Evolutionary conservation across 2,888 invertebrate genomes (phyloP), one percentile per base, ranked within the genome.

Genomic region (Mechanitis messenoides): DNA sequence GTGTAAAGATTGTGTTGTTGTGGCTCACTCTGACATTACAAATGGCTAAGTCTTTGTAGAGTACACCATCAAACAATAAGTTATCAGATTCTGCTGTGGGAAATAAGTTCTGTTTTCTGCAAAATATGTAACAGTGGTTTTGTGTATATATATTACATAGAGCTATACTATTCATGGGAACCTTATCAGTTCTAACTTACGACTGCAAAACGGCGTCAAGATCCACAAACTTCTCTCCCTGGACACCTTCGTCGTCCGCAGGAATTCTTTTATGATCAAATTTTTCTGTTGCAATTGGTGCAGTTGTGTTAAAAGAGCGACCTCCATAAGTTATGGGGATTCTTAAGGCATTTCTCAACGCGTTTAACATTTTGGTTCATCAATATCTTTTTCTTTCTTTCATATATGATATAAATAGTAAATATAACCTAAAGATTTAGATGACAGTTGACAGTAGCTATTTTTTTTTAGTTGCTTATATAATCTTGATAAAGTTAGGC

Each of bases 1-100:
- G 78, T 9, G 91, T 91, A 62, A 98, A 91, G 61, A 97, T 94
- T 9, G 98, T 98, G 81, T 98, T 98, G 87, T 98, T 98, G 64
- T 92, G 92, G 9, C 95, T 93, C 0, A 96, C 94, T 75, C 94
- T 92, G 55, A 98, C 93, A 80, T 97, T 94, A 71, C 95, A 92
- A 62, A 98, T 92, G 0, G 97, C 97, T 58, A 98, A 77, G 56
- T 97, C 93, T 77, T 93, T 93, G 79, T 93, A 98, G 2, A 92
- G 92, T 0, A 93, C 84, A 0, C 96, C 97, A 78, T 95, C 92
- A 74, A 96, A 95, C 3, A 96, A 76, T 72, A 87, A 85, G 64
- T 92, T 91, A 46, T 94, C 93, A 0, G 97, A 95, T 59, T 93
- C 91, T 62, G 90, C 85, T 75, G 94, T 94, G 0, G 97, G 97